Conservation (phyloP, 2,888 invertebrate species). For the Crematogaster levior region DNA sequence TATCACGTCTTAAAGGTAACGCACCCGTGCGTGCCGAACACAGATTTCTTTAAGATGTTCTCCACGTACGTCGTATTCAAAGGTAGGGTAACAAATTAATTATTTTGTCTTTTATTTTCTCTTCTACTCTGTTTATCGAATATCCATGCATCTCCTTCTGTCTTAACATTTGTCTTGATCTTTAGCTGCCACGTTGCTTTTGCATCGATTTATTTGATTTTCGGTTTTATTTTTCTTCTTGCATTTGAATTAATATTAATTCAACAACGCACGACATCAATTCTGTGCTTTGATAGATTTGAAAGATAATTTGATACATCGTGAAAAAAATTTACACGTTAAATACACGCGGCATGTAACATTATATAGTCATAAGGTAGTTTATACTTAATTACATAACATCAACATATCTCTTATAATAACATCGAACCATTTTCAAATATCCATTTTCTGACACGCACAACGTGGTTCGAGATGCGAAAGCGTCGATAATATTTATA, state of each 20-base stretch:
- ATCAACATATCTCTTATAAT: background rate
- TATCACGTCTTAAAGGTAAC: conserved; percentile 24
- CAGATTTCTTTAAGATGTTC: conserved; percentile 24
- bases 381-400: background rate
- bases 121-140: background rate
- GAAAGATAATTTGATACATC: background rate
- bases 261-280: background rate
- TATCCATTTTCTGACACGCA: background rate
- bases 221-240: conserved; percentile 13
- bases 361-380: background rate
- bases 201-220: conserved; percentile 3
- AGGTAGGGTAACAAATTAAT: conserved; percentile 37
- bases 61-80: conserved; percentile 11
- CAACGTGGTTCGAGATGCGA: background rate
- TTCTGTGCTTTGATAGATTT: background rate
- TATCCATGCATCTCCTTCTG: no score
- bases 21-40: conserved; percentile 6
- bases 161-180: background rate
- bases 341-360: no score
- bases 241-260: conserved; percentile 6
- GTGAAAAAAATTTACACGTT: background rate
- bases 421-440: background rate
- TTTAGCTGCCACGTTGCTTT: background rate
- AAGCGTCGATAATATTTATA: background rate
- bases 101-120: background rate